Base-by-base conservation (phyloP, 2,888 invertebrate species). In the Ornithoptera priamus region DNA sequence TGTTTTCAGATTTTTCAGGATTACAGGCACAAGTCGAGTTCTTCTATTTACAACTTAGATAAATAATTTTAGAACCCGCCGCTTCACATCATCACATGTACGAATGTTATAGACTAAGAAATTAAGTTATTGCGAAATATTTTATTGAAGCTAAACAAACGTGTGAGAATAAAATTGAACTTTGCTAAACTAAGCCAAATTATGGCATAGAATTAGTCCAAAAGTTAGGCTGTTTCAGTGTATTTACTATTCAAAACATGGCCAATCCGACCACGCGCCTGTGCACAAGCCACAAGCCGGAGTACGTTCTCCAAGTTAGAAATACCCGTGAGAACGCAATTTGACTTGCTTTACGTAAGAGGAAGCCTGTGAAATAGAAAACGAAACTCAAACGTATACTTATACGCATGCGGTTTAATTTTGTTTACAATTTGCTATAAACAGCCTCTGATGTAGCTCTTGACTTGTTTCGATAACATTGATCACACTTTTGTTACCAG, bases 251-350 rank as follows among this genome's bases (percentile, higher is more conserved):
- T 68, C 59, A 59, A 64, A 63, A 59, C 63, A 68, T 64, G 20
- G 36, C 39, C 57, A 46, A 20, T 63, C 59, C 30, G 62, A 64
- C 59, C 60, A 18, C 56, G 24, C 61, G 57, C 30, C 61, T 53
- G 30, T 46, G 42, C 30, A 57, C 61, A 62, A 69, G 65, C 69
- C 69, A 36, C 69, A 69, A 69, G 46, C 46, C 65, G 39, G 53
- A 50, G 39, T 65, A 65, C 53, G 60, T 65, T 58, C 62, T 57
- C 61, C 18, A 65, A 58, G 65, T 65, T 69, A 69, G 65, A 62
- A 57, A 69, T 69, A 56, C 69, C 62, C 65, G 65, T 65, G 71
- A 68, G 65, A 68, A 62, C 24, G 62, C 58, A 65, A 71, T 65
- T 65, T 62, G 58, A 42, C 57, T 64, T 63, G 64, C 30, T 61